Evolutionary conservation across 1,140 invertebrate genomes (phyloP), one percentile per base, ranked within the genome.

Genomic region (Drosophila neocordata): DNA sequence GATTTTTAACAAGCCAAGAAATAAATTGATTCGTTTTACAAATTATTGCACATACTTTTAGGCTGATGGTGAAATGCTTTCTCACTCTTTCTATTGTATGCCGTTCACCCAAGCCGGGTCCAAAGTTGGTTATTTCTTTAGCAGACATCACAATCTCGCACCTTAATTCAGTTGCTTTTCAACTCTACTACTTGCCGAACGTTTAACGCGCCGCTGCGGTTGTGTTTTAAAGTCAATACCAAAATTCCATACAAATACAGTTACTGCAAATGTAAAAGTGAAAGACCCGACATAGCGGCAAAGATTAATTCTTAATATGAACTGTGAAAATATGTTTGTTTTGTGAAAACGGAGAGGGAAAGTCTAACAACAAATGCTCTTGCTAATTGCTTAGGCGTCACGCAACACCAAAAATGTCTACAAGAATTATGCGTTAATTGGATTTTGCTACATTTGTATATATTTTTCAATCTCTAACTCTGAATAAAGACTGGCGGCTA

Each of bases 261-360:
- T 37, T 24, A 31, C 35, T 64, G 34, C 63, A 70, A 66, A 73
- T 57, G 67, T 75, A 85, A 87, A 87, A 87, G 82, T 87, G 82
- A 87, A 87, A 87, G 83, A 87, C 58, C 58, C 38, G 65, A n/a
- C 31, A 12, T 55, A 15, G 8, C 37, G 44, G 62, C 73, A 68
- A 71, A 74, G 71, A 73, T 77, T 77, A 80, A 87, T 87, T 87
- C 82, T 85, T 52, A 64, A 76, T 78, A 68, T 72, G 65, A 70
- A 71, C 65, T 75, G 61, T 60, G 51, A 64, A 68, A 58, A 76
- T 72, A 70, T 53, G 38, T 27, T 70, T 69, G 67, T 71, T 48
- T 48, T 60, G 55, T 62, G 56, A 77, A 81, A 78, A 82, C 62
- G 37, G 60, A 76, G 55, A 87, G 82, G 74, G 81, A 85, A 87